Evolutionary conservation across 2,113 vertebrate genomes (phyloP), one percentile per base, ranked within the genome.

Genomic region (Podarcis raffonei): DNA sequence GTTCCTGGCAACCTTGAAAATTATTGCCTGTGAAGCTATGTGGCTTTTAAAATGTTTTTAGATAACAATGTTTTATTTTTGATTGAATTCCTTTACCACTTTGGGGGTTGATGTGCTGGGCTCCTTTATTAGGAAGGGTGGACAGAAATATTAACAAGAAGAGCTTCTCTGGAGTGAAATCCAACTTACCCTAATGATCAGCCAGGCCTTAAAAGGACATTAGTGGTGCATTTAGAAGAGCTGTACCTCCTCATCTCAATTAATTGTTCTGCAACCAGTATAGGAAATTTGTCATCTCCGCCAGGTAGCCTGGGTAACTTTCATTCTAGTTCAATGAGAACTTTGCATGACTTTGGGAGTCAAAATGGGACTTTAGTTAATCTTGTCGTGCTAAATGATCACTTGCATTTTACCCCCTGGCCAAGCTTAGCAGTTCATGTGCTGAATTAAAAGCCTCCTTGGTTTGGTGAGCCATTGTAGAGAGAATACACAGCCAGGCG

Each of bases 401-500:
- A 15, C 8, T 5, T 81, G 23, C 32, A n/a, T 22, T 82, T 35
- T 68, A 22, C 8, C 3, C 37, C 9, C 20, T 57, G 39, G 20
- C 68, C 6, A 68, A 32, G 23, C 32, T 79, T 3, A 6, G 81
- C 57, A 81, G 7, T 0, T 30, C 39, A 48, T n/a, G 3, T 7
- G 27, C 65, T 1, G 15, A 23, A 74, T 35, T 57, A 23, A 84
- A 76, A 5, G 1, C 66, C 48, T 12, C 82, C 48, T 16, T n/a
- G 35, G 4, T 22, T n/a, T 72, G 65, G 62, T 23, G 81, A 78
- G 1, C 80, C 71, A 89, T 11, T 68, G 85, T 87, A 80, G 82
- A 87, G 77, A 66, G 59, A 82, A 53, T 57, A 68, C 23, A 93
- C 39, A 78, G 57, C 81, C 79, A 71, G 27, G 76, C 88, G 89